These are phyloP conservation scores for Microcebus murinus DNA, from an alignment of 2,113 vertebrate genomes.

Conservation along the genomic window DNA sequence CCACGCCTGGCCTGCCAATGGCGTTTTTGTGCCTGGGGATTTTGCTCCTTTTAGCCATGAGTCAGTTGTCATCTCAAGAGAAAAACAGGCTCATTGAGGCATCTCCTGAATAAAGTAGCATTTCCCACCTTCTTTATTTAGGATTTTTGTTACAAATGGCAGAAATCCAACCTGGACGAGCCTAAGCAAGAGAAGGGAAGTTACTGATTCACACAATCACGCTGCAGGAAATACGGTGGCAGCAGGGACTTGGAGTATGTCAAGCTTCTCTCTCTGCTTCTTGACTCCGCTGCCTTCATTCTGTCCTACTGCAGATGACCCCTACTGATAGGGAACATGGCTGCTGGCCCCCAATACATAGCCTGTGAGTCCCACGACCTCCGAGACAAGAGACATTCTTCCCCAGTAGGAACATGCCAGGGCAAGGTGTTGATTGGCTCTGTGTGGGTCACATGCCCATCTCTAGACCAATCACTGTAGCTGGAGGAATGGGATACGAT, in stretches of 20 bases:
- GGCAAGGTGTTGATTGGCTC: slow-evolving; percentile 36
- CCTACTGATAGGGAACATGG: too few species aligned
- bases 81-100: neutral
- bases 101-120: neutral
- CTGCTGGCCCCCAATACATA: rapidly evolving
- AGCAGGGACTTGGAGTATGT: neutral
- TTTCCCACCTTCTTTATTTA: neutral
- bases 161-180: neutral
- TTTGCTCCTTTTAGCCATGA: neutral
- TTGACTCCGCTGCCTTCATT: neutral
- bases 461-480: neutral
- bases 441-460: neutral
- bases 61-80: neutral
- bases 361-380: neutral
- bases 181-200: neutral
- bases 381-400: neutral
- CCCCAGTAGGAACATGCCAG: neutral
- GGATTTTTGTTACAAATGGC: neutral
- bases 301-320: too few species aligned
- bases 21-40: too few species aligned
- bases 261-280: neutral
- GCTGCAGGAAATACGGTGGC: too few species aligned
- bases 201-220: rapidly evolving
- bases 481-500: neutral
- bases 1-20: neutral